A percentile compares a stretch with the other conserved stretches of the same genome.
These are phyloP conservation scores for Drosophila pruinosa DNA, from an alignment of 1,140 invertebrate genomes.

Conservation along the genomic window DNA sequence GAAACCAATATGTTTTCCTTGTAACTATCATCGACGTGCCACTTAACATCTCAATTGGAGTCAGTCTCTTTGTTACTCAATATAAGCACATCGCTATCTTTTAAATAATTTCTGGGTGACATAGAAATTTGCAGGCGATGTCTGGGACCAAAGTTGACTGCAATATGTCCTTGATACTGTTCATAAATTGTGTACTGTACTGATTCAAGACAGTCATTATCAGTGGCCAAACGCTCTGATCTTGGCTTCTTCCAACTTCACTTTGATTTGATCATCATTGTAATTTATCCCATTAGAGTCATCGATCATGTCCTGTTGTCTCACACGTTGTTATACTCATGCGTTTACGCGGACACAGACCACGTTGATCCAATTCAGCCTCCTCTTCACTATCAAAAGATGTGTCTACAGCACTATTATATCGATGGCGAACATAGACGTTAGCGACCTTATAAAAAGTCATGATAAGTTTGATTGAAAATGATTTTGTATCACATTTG, in stretches of 20 bases:
- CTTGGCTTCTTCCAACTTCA: neutral
- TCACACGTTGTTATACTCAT: slow-evolving; percentile 77
- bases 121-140: neutral
- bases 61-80: slow-evolving; percentile 53
- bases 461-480: too few relatives aligned
- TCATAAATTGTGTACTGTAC: slow-evolving; percentile 59
- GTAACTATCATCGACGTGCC: slow-evolving; percentile 37
- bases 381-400: slow-evolving; percentile 58
- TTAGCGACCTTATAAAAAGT: slow-evolving; percentile 15
- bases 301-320: slow-evolving; percentile 57
- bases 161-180: slow-evolving; percentile 52
- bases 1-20: slow-evolving; percentile 35
- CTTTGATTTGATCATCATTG: slow-evolving; percentile 29
- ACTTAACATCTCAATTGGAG: slow-evolving; percentile 65
- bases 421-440: too few relatives aligned
- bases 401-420: too few relatives aligned
- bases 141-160: slow-evolving; percentile 59
- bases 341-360: slow-evolving; percentile 64
- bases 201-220: slow-evolving; percentile 21
- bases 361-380: slow-evolving; percentile 58
- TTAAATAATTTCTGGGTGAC: slow-evolving; percentile 45
- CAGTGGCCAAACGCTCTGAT: slow-evolving; percentile 1
- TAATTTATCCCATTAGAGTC: slow-evolving; percentile 72
- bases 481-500: too few relatives aligned
- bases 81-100: slow-evolving; percentile 61